Conservation (phyloP, 2,888 invertebrate species). For the Frankliniella fusca region DNA sequence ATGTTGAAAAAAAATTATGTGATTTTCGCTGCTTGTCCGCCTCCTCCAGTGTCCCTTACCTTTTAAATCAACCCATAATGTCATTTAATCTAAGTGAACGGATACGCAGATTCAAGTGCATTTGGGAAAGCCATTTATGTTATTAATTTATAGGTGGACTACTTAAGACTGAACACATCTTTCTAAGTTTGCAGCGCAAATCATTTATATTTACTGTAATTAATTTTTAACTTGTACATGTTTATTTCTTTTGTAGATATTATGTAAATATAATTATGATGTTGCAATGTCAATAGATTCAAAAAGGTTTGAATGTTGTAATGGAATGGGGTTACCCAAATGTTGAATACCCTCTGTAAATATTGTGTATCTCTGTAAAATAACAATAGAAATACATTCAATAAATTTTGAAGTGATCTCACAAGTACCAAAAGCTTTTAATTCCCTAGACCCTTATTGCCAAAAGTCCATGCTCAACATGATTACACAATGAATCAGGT, state of each 20-base stretch:
- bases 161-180: conserved; percentile 6
- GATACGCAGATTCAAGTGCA: no score
- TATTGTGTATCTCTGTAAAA: background rate
- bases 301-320: background rate
- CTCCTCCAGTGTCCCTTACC: background rate
- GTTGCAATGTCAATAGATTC: background rate
- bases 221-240: no score
- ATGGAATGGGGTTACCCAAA: background rate
- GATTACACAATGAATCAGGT: no score
- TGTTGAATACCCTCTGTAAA: background rate
- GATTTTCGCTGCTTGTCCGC: conserved; percentile 1
- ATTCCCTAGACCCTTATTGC: no score
- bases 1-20: background rate
- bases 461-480: no score
- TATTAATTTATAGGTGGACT: background rate
- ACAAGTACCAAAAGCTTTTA: background rate
- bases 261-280: background rate
- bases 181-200: background rate
- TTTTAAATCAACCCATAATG: no score
- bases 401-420: conserved; percentile 16
- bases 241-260: background rate
- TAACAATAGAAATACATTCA: background rate
- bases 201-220: background rate
- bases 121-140: no score
- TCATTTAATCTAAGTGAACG: no score